Conservation (phyloP, 2,797 vertebrate species). For the Danio tinwini region DNA sequence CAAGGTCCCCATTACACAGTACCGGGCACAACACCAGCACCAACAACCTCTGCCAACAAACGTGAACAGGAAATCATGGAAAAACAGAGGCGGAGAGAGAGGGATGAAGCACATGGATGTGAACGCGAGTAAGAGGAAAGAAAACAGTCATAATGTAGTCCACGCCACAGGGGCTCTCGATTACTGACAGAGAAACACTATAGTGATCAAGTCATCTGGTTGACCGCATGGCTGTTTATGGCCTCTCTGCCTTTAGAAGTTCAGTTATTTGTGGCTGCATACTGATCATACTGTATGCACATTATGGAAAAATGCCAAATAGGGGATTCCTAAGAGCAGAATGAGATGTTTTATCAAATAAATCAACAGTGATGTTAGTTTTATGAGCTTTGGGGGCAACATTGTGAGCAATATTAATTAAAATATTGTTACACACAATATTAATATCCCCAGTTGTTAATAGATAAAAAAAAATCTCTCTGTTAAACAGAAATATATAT, state of each 20-base stretch:
- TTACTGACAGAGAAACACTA: constrained; percentile 24
- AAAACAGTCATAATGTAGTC: constrained; percentile 32
- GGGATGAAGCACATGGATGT: constrained; percentile 45
- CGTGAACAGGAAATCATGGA: constrained; percentile 60
- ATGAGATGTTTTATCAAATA: constrained; percentile 14
- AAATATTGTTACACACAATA: no score
- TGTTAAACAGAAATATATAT: no score
- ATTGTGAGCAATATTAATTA: neutral
- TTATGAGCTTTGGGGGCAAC: neutral
- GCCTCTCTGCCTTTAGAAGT: constrained; percentile 2
- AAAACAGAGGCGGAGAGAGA: constrained; percentile 53
- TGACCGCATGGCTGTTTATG: constrained; percentile 8
- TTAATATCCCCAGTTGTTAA: no score
- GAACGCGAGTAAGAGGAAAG: constrained; percentile 41
- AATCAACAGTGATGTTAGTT: neutral
- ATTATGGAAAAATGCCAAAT: neutral
- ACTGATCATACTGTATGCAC: neutral
- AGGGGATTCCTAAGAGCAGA: neutral
- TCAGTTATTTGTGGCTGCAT: neutral
- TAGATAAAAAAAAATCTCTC: no score
- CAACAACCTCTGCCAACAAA: constrained; percentile 55
- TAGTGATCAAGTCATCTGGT: constrained; percentile 15
- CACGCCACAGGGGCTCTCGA: constrained; percentile 15
- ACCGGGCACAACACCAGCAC: constrained; percentile 59
- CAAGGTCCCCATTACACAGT: constrained; percentile 66